Base-by-base conservation (phyloP, 2,113 vertebrate species). In the Megaptera novaeangliae region DNA sequence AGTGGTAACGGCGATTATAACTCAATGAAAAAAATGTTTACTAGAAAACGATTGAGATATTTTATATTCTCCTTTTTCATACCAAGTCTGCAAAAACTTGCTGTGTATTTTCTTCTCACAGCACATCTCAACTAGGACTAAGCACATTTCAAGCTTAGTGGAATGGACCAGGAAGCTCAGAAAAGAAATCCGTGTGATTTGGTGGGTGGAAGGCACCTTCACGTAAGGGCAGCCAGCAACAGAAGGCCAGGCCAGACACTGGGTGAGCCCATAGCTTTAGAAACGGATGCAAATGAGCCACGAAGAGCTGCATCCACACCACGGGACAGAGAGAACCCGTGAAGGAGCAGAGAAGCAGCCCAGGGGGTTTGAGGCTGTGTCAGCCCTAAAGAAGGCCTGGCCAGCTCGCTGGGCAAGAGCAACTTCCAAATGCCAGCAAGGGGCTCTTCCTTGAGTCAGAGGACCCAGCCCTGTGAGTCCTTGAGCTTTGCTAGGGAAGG, bases 311-410 rank as follows among this genome's bases (percentile, higher is more conserved):
- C 46, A 41, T 63, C 52, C 84, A 72, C 72, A 4, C 4, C 15
- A 1, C 6, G 3, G 44, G 46, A 64, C 27, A 20, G 63, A 66
- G 36, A 52, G 18, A 69, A 59, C 21, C 18, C 68, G 14, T 23
- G 23, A 34, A 20, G 66, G 15, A 49, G 29, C 72, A 86, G 39
- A 84, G 81, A 66, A 93, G 41, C 27, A 23, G 13, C 21, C 2
- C 3, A 36, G 20, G 31, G 20, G 2, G 1, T 0, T 14, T 1
- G 10, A 77, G n/a, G n/a, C 52, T 46, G 27, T 1, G 0, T 63
- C 31, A 80, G 44, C 55, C 63, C 63, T 36, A 36, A 63, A 17
- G 49, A 41, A 34, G 85, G 8, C 64, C 64, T 15, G 9, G 36
- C 44, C 44, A 39, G 31, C 89, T 29, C 0, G 0, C n/a, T 10